Evolutionary conservation across 2,888 invertebrate genomes (phyloP).

Genomic region (Seira ritae): DNA sequence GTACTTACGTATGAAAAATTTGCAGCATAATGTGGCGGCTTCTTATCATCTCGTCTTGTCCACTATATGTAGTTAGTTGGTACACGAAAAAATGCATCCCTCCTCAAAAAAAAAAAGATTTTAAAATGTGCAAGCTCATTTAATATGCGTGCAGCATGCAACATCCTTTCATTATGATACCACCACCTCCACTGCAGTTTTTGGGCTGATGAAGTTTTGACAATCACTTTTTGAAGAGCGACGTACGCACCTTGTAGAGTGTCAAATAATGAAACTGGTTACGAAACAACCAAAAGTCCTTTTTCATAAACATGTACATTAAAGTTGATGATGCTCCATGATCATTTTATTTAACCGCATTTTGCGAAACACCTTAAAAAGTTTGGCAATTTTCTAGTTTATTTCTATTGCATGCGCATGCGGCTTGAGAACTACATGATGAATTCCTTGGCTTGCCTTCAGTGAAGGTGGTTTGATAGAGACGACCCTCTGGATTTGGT

Average conservation of each 20-base stretch:
- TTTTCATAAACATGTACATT: not conserved
- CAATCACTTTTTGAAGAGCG: not conserved
- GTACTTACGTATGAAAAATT: no score
- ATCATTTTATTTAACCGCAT: conserved; percentile 11
- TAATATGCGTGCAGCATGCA: conserved; percentile 16
- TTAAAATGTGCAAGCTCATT: conserved; percentile 11
- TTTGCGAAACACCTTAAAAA: conserved; percentile 1
- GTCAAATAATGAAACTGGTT: no score
- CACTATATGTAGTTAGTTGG: not conserved
- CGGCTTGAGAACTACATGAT: no score
- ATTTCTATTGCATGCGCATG: not conserved
- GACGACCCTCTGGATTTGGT: no score
- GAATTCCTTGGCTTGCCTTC: no score
- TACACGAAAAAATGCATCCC: not conserved
- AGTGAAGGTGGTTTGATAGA: no score
- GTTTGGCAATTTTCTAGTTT: not conserved
- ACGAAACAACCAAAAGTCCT: not conserved
- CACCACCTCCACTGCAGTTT: no score
- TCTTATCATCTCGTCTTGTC: no score
- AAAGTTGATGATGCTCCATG: conserved; percentile 14
- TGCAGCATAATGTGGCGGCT: no score
- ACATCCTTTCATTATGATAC: conserved; percentile 6
- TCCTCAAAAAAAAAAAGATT: not conserved
- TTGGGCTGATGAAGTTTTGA: not conserved
- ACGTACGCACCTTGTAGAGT: no score